These are phyloP conservation scores for Nemopilema nomurai DNA, from an alignment of 30 jellyfish, hydroid and myxozoan genomes.

Conservation along the genomic window DNA sequence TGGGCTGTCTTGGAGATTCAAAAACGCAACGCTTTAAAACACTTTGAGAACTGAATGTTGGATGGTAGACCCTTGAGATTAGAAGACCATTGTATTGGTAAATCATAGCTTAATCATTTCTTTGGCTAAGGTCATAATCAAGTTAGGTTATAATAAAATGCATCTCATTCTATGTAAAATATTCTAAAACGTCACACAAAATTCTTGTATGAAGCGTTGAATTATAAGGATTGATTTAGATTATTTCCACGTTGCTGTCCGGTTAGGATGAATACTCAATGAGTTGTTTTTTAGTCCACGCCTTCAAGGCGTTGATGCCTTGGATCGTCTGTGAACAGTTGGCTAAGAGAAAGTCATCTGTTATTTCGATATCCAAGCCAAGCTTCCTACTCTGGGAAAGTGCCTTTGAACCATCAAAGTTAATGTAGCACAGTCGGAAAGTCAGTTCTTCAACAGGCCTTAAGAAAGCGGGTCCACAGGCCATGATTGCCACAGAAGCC, in stretches of 20 bases:
- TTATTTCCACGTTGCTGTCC: background rate
- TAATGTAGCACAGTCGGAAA: slow-evolving; percentile 49
- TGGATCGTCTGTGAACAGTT: slow-evolving; percentile 38
- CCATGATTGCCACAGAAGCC: slow-evolving; percentile 30
- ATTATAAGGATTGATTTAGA: background rate
- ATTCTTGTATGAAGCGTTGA: too few relatives aligned
- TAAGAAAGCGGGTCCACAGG: slow-evolving; percentile 67
- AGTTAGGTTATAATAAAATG: too few relatives aligned
- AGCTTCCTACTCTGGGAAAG: slow-evolving; percentile 43
- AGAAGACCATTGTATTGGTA: too few relatives aligned
- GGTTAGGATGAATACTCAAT: background rate
- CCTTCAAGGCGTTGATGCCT: slow-evolving; percentile 26
- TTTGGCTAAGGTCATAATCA: too few relatives aligned
- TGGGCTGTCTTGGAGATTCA: too few relatives aligned
- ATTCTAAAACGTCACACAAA: too few relatives aligned
- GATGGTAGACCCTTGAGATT: too few relatives aligned
- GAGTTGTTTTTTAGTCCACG: slow-evolving; percentile 41
- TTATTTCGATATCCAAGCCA: slow-evolving; percentile 16
- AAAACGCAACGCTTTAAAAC: too few relatives aligned
- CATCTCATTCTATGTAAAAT: too few relatives aligned
- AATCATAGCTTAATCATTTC: too few relatives aligned
- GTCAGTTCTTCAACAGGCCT: slow-evolving; percentile 57
- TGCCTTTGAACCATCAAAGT: slow-evolving; percentile 58
- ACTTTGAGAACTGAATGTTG: too few relatives aligned
- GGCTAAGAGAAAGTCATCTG: slow-evolving; percentile 27